Conservation (phyloP, 2,113 vertebrate genomes). For the Oriolus oriolus region DNA sequence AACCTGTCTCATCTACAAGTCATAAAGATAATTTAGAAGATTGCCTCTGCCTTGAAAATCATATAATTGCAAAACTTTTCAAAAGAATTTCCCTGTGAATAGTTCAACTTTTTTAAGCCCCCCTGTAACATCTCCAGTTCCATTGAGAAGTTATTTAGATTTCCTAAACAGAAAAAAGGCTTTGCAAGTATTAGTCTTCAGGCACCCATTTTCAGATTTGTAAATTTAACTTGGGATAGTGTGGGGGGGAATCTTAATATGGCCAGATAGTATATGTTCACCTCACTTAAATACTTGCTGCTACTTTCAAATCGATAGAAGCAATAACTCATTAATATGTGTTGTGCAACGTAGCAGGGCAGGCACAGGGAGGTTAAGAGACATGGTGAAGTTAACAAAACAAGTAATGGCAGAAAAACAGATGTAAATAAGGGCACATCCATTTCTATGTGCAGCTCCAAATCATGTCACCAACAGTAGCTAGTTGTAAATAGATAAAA, state of each 20-base stretch:
- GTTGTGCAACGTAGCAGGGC: not conserved
- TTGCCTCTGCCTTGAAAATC: not conserved
- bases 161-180: not conserved
- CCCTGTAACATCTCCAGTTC: not conserved
- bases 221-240: not conserved
- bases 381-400: not conserved
- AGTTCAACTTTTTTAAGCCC: not conserved
- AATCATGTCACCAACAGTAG: not conserved
- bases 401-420: not conserved
- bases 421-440: not conserved
- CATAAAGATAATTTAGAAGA: not conserved
- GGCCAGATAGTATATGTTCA: not conserved
- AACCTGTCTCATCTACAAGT: not conserved
- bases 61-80: not conserved
- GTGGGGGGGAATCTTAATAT: not conserved
- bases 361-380: not conserved
- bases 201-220: not conserved
- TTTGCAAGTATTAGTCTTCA: not conserved
- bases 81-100: not conserved
- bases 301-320: not conserved
- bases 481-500: not conserved
- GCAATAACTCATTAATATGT: not conserved
- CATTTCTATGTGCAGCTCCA: not conserved
- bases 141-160: not conserved
- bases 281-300: not conserved